These are phyloP conservation scores for Dysdera silvatica DNA, from an alignment of 1,140 invertebrate species.

Conservation along the genomic window DNA sequence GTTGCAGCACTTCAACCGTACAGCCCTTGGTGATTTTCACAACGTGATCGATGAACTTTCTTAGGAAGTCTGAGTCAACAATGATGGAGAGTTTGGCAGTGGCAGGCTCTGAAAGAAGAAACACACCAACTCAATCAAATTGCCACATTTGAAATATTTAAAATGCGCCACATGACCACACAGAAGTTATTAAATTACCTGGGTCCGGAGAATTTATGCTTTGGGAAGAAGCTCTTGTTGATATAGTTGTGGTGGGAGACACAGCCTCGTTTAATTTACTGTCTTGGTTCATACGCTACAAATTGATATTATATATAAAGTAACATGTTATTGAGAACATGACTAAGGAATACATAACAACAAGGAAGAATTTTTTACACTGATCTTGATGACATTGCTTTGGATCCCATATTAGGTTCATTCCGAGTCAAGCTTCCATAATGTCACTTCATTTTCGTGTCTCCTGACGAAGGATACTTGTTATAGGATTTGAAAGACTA, in stretches of 20 bases:
- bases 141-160: not conserved
- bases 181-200: not conserved
- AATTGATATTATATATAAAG: no score
- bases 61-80: conserved; percentile 30
- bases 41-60: conserved; percentile 34
- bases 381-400: no score
- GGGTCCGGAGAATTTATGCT: not conserved
- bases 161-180: not conserved
- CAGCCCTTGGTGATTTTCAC: conserved; percentile 39
- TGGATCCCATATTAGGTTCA: no score
- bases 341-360: no score
- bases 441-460: no score
- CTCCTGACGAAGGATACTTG: no score
- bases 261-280: no score
- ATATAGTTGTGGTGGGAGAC: conserved; percentile 1
- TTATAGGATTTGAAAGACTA: no score
- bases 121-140: not conserved
- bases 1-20: conserved; percentile 40
- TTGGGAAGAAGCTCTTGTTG: conserved; percentile 13
- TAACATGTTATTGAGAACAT: no score
- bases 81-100: not conserved
- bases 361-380: no score
- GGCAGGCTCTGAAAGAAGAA: not conserved
- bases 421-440: no score
- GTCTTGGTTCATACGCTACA: no score